Evolutionary conservation across 2,797 vertebrate genomes (phyloP).

Genomic region (Adrianichthys oophorus): DNA sequence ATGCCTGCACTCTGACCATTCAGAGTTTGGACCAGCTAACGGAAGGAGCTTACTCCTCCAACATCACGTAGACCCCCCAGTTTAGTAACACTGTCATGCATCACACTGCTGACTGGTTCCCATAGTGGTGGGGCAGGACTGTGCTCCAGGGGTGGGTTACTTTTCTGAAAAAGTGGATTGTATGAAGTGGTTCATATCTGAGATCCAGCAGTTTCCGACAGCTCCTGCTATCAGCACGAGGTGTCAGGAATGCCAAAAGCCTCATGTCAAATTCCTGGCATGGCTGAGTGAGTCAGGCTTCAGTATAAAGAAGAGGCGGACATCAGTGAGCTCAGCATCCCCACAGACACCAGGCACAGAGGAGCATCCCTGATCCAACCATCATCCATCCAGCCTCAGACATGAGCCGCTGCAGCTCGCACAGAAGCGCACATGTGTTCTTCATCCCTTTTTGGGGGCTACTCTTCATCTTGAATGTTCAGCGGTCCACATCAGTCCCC

Average conservation of each 20-base stretch:
- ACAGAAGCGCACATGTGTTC: constrained; percentile 59
- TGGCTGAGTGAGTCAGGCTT: constrained; percentile 51
- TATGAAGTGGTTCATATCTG: constrained; percentile 60
- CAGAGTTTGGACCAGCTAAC: too few relatives aligned
- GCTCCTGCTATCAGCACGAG: constrained; percentile 74
- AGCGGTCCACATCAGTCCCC: constrained; percentile 51
- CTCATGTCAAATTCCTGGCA: constrained; percentile 70
- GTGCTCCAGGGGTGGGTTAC: constrained; percentile 13
- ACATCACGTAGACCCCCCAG: constrained; percentile 30
- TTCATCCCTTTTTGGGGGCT: constrained; percentile 49
- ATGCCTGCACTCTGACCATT: too few relatives aligned
- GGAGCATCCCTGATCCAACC: constrained; percentile 9
- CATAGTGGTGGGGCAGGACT: constrained; percentile 36
- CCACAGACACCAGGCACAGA: constrained; percentile 35
- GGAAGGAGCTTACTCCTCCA: not conserved
- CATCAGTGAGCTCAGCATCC: constrained; percentile 34
- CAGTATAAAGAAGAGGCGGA: constrained; percentile 72
- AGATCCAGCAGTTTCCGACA: constrained; percentile 71
- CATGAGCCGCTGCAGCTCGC: constrained; percentile 12
- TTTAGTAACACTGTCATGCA: constrained; percentile 44
- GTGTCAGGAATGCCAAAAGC: constrained; percentile 75
- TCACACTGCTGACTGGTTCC: constrained; percentile 42
- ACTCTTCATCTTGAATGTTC: constrained; percentile 66
- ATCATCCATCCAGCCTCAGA: not conserved
- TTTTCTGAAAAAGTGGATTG: constrained; percentile 50